Evolutionary conservation across 1,140 invertebrate genomes (phyloP).

Genomic region (Sycobia sp.): DNA sequence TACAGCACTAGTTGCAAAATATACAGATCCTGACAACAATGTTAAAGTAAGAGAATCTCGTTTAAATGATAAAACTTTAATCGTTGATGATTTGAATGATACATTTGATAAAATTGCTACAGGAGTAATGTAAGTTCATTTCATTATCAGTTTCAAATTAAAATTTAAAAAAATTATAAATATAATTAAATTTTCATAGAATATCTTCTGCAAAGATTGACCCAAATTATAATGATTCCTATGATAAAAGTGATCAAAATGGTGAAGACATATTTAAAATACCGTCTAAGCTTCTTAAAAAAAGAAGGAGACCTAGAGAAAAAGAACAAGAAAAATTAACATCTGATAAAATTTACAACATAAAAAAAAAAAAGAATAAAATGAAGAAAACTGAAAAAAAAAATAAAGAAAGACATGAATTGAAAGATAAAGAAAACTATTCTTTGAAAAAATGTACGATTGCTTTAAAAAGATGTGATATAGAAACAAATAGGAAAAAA

Average conservation of each 20-base stretch:
- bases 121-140: conserved; percentile 19
- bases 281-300: neutral
- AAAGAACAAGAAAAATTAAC: neutral
- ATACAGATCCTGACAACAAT: neutral
- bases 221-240: neutral
- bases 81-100: conserved; percentile 4
- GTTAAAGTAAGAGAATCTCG: conserved; percentile 9
- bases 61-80: conserved; percentile 22
- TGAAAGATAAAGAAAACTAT: no score
- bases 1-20: neutral
- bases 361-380: neutral
- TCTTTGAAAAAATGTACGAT: neutral
- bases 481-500: neutral
- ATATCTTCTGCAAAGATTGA: neutral
- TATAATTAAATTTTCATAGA: neutral
- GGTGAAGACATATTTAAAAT: neutral
- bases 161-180: neutral
- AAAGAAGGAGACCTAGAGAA: neutral
- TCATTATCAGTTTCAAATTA: neutral
- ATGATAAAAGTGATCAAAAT: neutral
- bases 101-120: conserved; percentile 25
- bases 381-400: neutral
- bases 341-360: neutral
- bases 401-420: neutral
- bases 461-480: neutral